These are phyloP conservation scores for Lysiphlebus fabarum DNA, from an alignment of 1,140 invertebrate genomes.

Conservation along the genomic window DNA sequence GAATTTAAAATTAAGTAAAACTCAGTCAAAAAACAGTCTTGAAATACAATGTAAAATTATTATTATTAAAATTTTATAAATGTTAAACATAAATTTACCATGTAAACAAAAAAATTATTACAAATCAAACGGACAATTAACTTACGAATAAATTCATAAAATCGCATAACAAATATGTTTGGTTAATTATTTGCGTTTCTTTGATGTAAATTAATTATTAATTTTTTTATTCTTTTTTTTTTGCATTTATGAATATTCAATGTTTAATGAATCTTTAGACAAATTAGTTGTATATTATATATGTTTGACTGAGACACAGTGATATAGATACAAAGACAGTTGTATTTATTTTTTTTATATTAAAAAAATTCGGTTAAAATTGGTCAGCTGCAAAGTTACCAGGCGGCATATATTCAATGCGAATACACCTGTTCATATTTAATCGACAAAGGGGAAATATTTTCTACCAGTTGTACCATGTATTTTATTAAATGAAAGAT, in stretches of 20 bases:
- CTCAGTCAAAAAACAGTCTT: too few relatives aligned
- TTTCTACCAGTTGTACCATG: conserved; percentile 21
- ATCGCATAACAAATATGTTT: neutral
- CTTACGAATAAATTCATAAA: conserved; percentile 15
- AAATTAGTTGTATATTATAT: too few relatives aligned
- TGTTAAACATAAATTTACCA: conserved; percentile 5
- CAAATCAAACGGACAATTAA: conserved; percentile 21
- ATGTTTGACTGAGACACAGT: too few relatives aligned
- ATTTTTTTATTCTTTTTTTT: neutral
- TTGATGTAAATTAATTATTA: neutral
- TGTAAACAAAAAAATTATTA: conserved; percentile 10
- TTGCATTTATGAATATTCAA: conserved; percentile 1
- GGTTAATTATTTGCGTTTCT: conserved; percentile 9
- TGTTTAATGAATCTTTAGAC: neutral
- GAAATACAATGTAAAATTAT: too few relatives aligned
- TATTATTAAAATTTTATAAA: neutral
- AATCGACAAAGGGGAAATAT: conserved; percentile 9
- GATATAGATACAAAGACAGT: neutral
- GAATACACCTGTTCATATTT: conserved; percentile 33
- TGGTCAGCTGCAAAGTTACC: conserved; percentile 24
- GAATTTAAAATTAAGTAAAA: too few relatives aligned
- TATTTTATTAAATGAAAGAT: conserved; percentile 22
- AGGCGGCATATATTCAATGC: conserved; percentile 11
- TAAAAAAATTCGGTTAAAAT: neutral
- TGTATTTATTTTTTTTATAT: too few relatives aligned